Base-by-base conservation (phyloP, 2,888 invertebrate species). In the Tromatobia lineatoria region DNA sequence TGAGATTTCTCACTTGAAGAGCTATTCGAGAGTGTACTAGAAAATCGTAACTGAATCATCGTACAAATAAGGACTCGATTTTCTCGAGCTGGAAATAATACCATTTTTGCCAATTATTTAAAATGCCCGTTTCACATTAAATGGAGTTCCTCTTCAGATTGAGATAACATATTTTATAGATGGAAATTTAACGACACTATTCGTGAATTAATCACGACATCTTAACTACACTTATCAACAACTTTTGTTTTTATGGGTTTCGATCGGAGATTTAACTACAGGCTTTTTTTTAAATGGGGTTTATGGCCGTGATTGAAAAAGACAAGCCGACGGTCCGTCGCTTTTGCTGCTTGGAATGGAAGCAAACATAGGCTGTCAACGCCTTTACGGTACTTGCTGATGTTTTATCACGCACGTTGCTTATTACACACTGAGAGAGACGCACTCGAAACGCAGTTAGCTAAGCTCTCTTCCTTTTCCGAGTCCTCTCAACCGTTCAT, bases 31-130 rank as follows among this genome's bases (percentile, higher is more conserved):
- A 54, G 54, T 20, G 45, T 61, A 38, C 54, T 64, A 42, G 70
- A 64, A 69, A 29, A 20, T 73, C 20, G 34, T 57, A 42, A 42
- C 77, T 78, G 82, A 82, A 78, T 82, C 82, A 82, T 78, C 52
- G 61, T 74, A 29, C 78, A 52, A 11, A 78, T 78, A 78, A 74
- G 81, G 81, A 76, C 42, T 71, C 47, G 42, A 66, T 66, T 80
- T 47, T 50, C 13, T 54, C 73, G 38, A 50, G 61, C 52, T 38
- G 8, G 29, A 47, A 20, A 52, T 38, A 18, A 25, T 20, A 57
- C 20, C n/a, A 47, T 47, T n/a, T 15, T 47, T 47, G 47, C 3
- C 15, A 47, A 47, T 45, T 15, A 45, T 45, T 45, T 15, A 15
- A 3, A 11, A 45, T 15, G 3, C 3, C 45, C 3, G 45, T 45